These are phyloP conservation scores for Anisognathus igniventris DNA, from an alignment of 2,797 vertebrate genomes.

Conservation along the genomic window DNA sequence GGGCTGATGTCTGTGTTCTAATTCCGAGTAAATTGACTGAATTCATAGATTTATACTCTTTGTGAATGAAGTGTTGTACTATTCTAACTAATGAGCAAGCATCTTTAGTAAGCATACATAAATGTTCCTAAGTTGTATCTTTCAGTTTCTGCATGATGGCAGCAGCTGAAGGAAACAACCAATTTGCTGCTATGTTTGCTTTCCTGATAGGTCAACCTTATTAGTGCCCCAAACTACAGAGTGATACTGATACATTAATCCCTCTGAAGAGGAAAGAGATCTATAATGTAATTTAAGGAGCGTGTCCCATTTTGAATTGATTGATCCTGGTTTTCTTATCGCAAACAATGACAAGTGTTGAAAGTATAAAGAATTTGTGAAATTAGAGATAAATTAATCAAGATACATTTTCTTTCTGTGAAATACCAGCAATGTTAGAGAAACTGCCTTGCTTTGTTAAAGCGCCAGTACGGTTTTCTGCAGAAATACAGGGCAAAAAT, in stretches of 20 bases:
- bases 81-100: constrained; percentile 41
- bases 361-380: constrained; percentile 25
- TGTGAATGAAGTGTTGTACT: constrained; percentile 29
- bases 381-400: constrained; percentile 54
- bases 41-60: constrained; percentile 24
- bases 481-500: background rate
- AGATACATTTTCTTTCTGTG: background rate
- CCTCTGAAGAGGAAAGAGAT: constrained; percentile 31
- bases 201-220: constrained; percentile 51
- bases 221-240: constrained; percentile 30
- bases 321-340: constrained; percentile 37
- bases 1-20: background rate
- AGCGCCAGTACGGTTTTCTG: background rate
- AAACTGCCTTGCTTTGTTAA: background rate
- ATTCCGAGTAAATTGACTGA: constrained; percentile 42
- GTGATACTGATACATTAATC: constrained; percentile 38
- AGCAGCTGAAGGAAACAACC: constrained; percentile 20
- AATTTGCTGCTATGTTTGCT: constrained; percentile 22
- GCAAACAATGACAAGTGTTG: constrained; percentile 5
- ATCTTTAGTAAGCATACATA: constrained; percentile 9
- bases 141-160: constrained; percentile 14
- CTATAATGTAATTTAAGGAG: constrained; percentile 51
- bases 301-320: constrained; percentile 28
- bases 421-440: background rate
- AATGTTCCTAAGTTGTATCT: background rate